phyloP scores from a whole-genome alignment of 2,113 vertebrate species.

The Mus pahari region DNA sequence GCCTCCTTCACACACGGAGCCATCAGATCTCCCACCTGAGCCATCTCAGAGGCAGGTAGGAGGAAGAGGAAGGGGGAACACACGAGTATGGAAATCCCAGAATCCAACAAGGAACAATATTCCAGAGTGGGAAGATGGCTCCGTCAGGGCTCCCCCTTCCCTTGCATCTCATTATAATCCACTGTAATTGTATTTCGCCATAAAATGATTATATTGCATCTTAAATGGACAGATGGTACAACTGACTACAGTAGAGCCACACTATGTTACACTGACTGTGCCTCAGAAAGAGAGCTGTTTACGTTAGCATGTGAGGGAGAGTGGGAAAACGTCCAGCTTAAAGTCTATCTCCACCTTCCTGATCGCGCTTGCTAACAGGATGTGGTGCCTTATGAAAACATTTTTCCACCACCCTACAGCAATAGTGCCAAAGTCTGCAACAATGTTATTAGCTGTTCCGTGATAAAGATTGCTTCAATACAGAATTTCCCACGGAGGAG shows the following conservation, averaged over 20 bases:
- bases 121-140: constrained; percentile 1
- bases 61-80: neutral
- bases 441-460: constrained; percentile 57
- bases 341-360: neutral
- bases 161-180: constrained; percentile 55
- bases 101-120: constrained; percentile 55
- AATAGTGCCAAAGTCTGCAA: constrained; percentile 48
- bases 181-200: constrained; percentile 45
- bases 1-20: neutral
- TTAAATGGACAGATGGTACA: constrained; percentile 36
- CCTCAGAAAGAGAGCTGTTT: neutral
- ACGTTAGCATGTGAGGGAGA: neutral
- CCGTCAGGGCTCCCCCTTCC: neutral
- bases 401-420: constrained; percentile 54
- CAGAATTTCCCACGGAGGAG: constrained; percentile 64
- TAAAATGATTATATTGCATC: constrained; percentile 25
- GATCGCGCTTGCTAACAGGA: constrained; percentile 39
- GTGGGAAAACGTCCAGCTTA: neutral
- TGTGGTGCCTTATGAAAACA: constrained; percentile 63
- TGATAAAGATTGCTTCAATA: constrained; percentile 51
- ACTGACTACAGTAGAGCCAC: neutral
- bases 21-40: neutral
- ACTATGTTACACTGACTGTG: neutral
- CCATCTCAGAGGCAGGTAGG: neutral
- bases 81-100: neutral